These are phyloP conservation scores for Uloborus plumipes DNA, from an alignment of 2,888 invertebrate genomes.

Conservation along the genomic window DNA sequence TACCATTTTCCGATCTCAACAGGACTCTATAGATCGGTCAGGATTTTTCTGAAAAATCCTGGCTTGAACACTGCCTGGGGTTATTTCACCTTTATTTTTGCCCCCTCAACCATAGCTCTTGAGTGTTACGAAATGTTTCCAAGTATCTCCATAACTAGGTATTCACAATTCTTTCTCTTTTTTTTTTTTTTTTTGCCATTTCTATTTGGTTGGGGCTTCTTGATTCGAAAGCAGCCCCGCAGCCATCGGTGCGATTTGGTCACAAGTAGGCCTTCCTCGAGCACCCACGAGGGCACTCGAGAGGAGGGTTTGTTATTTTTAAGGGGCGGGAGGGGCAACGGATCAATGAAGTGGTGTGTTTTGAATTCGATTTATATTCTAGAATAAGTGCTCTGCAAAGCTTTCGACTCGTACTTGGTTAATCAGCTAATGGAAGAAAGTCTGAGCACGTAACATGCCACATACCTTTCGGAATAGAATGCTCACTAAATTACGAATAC, in stretches of 20 bases:
- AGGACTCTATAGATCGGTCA: too few relatives aligned
- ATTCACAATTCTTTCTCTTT: too few relatives aligned
- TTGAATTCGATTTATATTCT: not conserved
- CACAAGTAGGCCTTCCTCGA: not conserved
- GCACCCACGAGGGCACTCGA: constrained; percentile 4
- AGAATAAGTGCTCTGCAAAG: not conserved
- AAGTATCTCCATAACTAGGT: not conserved
- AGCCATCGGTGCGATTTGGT: not conserved
- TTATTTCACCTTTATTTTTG: constrained; percentile 5
- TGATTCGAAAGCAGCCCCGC: too few relatives aligned
- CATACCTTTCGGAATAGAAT: too few relatives aligned
- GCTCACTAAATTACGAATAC: too few relatives aligned
- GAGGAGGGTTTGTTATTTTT: constrained; percentile 11
- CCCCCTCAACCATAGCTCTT: not conserved
- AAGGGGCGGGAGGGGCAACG: not conserved
- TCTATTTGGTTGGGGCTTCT: too few relatives aligned
- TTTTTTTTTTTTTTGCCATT: too few relatives aligned
- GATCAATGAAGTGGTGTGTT: constrained; percentile 16
- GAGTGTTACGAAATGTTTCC: constrained; percentile 5
- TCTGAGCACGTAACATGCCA: too few relatives aligned
- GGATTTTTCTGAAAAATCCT: too few relatives aligned
- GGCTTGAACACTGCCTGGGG: too few relatives aligned
- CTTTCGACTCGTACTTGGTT: not conserved
- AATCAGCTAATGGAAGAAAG: too few relatives aligned
- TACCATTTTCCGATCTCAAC: too few relatives aligned